Evolutionary conservation across 92 coral and sea anemone species (phyloP).

Genomic region (Porites divaricata): DNA sequence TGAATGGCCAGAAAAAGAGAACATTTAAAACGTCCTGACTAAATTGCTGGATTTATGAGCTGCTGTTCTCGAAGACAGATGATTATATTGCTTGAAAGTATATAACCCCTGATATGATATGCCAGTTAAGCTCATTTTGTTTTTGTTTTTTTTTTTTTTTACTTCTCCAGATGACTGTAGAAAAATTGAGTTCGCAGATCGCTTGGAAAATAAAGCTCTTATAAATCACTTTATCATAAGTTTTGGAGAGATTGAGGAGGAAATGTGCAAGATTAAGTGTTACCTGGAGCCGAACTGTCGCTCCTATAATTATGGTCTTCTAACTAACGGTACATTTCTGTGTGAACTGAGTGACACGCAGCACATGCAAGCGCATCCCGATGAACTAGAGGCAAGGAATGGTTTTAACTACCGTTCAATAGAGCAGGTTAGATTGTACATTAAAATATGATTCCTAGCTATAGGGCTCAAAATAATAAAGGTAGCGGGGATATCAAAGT

Average conservation of each 20-base stretch:
- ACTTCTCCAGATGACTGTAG: conserved; percentile 1
- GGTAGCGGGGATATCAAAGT: too few species aligned
- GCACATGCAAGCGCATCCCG: background rate
- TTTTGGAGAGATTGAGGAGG: background rate
- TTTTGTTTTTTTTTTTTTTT: too few species aligned
- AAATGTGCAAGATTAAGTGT: background rate
- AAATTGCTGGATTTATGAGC: too few species aligned
- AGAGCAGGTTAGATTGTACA: background rate
- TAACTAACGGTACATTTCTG: background rate
- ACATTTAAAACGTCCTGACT: too few species aligned
- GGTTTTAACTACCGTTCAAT: conserved; percentile 9
- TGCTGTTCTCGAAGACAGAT: too few species aligned
- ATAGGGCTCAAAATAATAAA: too few species aligned
- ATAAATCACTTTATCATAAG: background rate
- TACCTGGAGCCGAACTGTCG: conserved; percentile 16
- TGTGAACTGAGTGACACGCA: conserved; percentile 6
- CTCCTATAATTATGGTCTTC: conserved; percentile 1
- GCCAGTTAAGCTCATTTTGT: too few species aligned
- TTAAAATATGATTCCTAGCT: too few species aligned
- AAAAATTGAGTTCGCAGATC: background rate
- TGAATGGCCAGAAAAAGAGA: too few species aligned
- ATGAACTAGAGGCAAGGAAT: background rate
- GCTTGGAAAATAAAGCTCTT: background rate
- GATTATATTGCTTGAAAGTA: too few species aligned
- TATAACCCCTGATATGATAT: too few species aligned